phyloP scores from a whole-genome alignment of 2,888 invertebrate species.

The Prosopocoilus inquinatus region DNA sequence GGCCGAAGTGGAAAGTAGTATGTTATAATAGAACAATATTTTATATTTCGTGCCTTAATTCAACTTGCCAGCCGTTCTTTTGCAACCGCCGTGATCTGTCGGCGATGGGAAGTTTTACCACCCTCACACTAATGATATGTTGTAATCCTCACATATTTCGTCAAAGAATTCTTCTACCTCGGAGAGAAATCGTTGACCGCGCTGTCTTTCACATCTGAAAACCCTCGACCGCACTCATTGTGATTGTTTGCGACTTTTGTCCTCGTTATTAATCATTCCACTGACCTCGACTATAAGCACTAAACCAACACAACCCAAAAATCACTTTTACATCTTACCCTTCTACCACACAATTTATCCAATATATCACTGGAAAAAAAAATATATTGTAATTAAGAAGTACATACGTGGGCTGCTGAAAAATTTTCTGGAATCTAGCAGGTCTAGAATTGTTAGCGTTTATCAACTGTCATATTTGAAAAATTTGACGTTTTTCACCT shows the following conservation, averaged over 20 bases:
- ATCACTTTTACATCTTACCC: too few species aligned
- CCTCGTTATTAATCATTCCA: slow-evolving; percentile 27
- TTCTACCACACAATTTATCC: too few species aligned
- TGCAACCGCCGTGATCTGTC: background rate
- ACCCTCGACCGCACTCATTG: slow-evolving; percentile 22
- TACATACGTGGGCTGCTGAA: too few species aligned
- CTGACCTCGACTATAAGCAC: background rate
- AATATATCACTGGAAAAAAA: too few species aligned
- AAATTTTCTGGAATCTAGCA: too few species aligned
- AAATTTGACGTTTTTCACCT: too few species aligned
- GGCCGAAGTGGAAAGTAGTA: slow-evolving; percentile 29
- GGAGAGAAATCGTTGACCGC: slow-evolving; percentile 4
- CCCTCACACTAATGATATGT: slow-evolving; percentile 9
- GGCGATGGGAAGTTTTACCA: background rate
- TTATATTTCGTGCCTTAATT: slow-evolving; percentile 21
- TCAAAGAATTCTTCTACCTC: slow-evolving; percentile 12
- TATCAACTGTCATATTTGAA: too few species aligned
- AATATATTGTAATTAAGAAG: too few species aligned
- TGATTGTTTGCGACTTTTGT: slow-evolving; percentile 24
- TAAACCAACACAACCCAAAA: slow-evolving; percentile 3
- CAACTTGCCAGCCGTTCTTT: slow-evolving; percentile 4
- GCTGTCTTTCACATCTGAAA: slow-evolving; percentile 13
- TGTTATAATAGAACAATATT: slow-evolving; percentile 28
- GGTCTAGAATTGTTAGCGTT: too few species aligned
- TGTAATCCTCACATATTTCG: slow-evolving; percentile 5